Evolutionary conservation across 30 jellyfish, hydroid and myxozoan species (phyloP).

Genomic region (Hydractinia symbiolongicarpus): DNA sequence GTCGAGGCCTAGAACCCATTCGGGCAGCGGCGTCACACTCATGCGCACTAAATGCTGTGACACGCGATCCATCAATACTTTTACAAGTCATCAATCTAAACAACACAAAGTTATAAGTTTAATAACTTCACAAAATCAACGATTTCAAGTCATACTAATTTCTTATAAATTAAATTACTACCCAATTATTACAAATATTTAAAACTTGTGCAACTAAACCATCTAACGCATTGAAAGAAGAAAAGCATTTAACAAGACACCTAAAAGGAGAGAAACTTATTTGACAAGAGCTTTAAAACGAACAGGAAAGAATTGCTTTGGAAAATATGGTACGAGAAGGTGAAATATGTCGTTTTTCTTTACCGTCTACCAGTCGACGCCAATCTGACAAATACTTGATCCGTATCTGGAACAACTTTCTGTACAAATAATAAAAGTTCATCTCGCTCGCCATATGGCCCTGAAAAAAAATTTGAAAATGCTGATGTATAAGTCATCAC

Average conservation of each 20-base stretch:
- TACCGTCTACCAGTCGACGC: constrained; percentile 93
- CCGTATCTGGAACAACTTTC: constrained; percentile 97
- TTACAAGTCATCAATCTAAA: constrained; percentile 82
- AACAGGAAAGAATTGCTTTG: too few species aligned
- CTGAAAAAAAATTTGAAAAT: constrained; percentile 13
- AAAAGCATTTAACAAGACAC: too few species aligned
- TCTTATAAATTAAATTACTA: too few species aligned
- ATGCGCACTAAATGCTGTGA: constrained; percentile 85
- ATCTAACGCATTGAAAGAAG: too few species aligned
- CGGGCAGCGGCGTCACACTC: constrained; percentile 98
- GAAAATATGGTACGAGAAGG: too few species aligned
- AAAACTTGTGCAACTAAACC: too few species aligned
- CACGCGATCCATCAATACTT: constrained; percentile 91
- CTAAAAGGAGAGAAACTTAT: too few species aligned
- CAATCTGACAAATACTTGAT: constrained; percentile 78
- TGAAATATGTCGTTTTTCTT: background rate
- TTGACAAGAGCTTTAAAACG: too few species aligned
- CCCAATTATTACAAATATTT: too few species aligned
- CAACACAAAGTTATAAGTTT: background rate
- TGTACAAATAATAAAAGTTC: constrained; percentile 93
- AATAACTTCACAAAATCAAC: too few species aligned
- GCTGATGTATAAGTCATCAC: background rate
- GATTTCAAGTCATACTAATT: too few species aligned
- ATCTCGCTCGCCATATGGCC: constrained; percentile 99
- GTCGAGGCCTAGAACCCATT: constrained; percentile 97